These are phyloP conservation scores for zebrafish (Danio rerio) DNA, from an alignment of 2,113 vertebrate genomes.

Conservation along the genomic window DNA sequence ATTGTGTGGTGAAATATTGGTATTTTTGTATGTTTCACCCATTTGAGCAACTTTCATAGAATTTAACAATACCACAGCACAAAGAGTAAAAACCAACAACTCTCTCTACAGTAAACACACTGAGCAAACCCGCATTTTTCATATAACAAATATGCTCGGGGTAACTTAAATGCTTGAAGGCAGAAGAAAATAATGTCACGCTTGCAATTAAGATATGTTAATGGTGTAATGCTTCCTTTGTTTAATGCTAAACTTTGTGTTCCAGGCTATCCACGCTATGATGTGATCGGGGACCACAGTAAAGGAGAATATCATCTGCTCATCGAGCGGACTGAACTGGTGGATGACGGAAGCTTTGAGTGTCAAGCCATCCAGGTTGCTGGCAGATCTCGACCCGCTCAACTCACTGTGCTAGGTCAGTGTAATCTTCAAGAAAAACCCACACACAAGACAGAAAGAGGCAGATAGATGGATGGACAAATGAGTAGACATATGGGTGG, in stretches of 20 bases:
- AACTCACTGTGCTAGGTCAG: conserved; percentile 90
- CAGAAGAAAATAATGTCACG: not conserved
- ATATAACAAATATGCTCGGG: not conserved
- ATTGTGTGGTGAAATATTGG: not conserved
- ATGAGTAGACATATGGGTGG: too few relatives aligned
- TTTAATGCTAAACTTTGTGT: not conserved
- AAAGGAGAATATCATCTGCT: conserved; percentile 90
- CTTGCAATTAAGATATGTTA: not conserved
- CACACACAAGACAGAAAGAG: too few relatives aligned
- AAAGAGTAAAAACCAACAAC: not conserved
- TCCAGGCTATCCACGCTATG: conserved; percentile 88
- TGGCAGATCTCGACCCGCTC: conserved; percentile 85
- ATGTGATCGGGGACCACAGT: conserved; percentile 88
- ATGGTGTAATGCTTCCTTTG: not conserved
- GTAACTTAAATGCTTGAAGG: not conserved
- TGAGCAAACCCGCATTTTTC: not conserved
- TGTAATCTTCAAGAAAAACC: not conserved
- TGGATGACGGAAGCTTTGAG: conserved; percentile 89
- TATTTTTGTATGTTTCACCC: not conserved
- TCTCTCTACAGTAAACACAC: not conserved
- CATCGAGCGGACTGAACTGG: conserved; percentile 85
- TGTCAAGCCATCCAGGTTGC: conserved; percentile 92
- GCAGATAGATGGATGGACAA: too few relatives aligned
- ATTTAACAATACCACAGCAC: not conserved
- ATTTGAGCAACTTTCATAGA: not conserved